Evolutionary conservation across 2,888 invertebrate species (phyloP).

Genomic region (Prenolepis imparis): DNA sequence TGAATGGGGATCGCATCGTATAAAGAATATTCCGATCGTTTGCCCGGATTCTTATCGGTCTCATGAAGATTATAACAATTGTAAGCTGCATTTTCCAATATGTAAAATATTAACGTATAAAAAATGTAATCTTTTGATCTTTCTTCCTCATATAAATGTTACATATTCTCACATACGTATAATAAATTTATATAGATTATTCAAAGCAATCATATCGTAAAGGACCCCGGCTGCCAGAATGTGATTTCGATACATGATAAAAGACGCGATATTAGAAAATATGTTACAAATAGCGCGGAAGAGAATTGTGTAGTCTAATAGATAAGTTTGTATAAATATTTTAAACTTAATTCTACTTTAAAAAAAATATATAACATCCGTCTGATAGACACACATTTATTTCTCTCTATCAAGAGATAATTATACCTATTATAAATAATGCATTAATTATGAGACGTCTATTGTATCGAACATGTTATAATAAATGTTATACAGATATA

Average conservation of each 20-base stretch:
- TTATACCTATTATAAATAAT: conserved; percentile 43
- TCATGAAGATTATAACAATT: conserved; percentile 68
- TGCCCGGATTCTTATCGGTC: conserved; percentile 78
- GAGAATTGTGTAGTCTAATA: conserved; percentile 15
- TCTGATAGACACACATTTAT: conserved; percentile 42
- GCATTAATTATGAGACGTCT: conserved; percentile 57
- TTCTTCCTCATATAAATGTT: not conserved
- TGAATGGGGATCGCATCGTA: conserved; percentile 66
- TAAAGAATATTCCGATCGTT: conserved; percentile 72
- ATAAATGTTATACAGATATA: conserved; percentile 46
- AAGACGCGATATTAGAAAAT: conserved; percentile 13
- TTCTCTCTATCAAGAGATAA: conserved; percentile 57
- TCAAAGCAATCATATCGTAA: conserved; percentile 66
- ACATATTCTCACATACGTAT: not conserved
- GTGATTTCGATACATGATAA: conserved; percentile 79
- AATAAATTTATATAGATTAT: conserved; percentile 61
- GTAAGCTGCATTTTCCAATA: conserved; percentile 65
- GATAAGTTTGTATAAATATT: conserved; percentile 42
- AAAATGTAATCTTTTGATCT: not conserved
- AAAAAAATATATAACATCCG: conserved; percentile 22
- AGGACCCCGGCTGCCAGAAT: conserved; percentile 77
- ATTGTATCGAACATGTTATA: conserved; percentile 58
- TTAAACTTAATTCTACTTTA: conserved; percentile 38
- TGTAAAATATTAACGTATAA: not conserved
- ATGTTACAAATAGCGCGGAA: not conserved